These are phyloP conservation scores for Tyrophagus putrescentiae DNA, from an alignment of 1,140 invertebrate species.

Conservation along the genomic window DNA sequence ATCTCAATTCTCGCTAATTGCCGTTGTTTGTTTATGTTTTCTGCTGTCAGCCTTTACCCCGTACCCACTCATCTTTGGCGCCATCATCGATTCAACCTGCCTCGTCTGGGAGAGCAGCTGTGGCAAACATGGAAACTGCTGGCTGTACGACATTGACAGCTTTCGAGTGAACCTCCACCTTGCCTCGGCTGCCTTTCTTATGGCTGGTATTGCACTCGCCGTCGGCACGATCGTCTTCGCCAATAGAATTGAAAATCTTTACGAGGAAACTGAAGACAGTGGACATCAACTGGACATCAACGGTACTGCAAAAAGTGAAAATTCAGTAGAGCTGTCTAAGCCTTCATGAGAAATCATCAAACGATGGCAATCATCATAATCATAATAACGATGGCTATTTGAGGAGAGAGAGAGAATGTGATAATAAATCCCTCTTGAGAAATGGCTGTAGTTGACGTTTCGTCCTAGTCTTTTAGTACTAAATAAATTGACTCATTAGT, in stretches of 20 bases:
- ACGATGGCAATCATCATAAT: not conserved
- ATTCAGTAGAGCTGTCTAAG: no score
- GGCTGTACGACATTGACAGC: conserved; percentile 31
- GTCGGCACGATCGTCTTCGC: conserved; percentile 20
- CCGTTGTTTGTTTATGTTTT: conserved; percentile 3
- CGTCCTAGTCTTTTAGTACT: no score
- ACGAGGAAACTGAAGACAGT: conserved; percentile 24
- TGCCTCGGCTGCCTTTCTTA: conserved; percentile 23
- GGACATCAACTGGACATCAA: not conserved
- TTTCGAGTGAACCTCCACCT: conserved; percentile 28
- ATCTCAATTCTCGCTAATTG: not conserved
- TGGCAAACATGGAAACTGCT: conserved; percentile 31
- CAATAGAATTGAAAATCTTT: conserved; percentile 24
- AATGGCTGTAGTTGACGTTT: no score
- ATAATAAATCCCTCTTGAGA: no score
- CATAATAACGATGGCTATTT: not conserved
- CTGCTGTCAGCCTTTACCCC: conserved; percentile 30
- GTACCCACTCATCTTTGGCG: conserved; percentile 32
- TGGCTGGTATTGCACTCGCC: conserved; percentile 25
- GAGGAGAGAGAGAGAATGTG: no score
- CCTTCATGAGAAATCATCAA: not conserved
- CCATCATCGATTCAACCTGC: conserved; percentile 31
- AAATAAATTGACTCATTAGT: no score
- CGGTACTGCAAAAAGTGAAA: not conserved
- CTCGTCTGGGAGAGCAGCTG: conserved; percentile 30